Percentiles rank a stretch among this genome's conserved stretches.
These are phyloP conservation scores for Ophiodon elongatus DNA, from an alignment of 2,113 vertebrate genomes.

Conservation along the genomic window DNA sequence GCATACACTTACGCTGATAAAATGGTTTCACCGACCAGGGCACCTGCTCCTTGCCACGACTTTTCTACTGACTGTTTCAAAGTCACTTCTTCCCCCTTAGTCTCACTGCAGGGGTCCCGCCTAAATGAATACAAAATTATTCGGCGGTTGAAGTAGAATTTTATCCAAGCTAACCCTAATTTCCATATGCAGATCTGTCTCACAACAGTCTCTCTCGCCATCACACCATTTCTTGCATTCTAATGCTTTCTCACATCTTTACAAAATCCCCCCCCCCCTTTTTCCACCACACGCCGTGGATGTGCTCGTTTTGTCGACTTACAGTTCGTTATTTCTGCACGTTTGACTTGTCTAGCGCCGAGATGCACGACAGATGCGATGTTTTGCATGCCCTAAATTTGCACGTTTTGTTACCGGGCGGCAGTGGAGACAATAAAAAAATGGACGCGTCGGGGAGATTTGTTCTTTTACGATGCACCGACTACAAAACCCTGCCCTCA, in stretches of 20 bases:
- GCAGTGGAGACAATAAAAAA: slow-evolving; percentile 63
- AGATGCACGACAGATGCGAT: slow-evolving; percentile 31
- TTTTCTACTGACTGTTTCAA: not conserved
- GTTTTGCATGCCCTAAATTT: slow-evolving; percentile 57
- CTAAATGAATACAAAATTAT: slow-evolving; percentile 86
- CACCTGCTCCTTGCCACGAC: slow-evolving; percentile 4
- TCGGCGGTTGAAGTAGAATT: slow-evolving; percentile 90
- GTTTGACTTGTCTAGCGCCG: slow-evolving; percentile 42
- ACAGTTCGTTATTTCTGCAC: slow-evolving; percentile 56
- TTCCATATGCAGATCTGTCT: slow-evolving; percentile 99
- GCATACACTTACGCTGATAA: not conserved
- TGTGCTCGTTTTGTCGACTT: slow-evolving; percentile 61
- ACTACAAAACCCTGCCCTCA: slow-evolving; percentile 39
- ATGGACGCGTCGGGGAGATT: slow-evolving; percentile 61
- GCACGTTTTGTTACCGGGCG: slow-evolving; percentile 61
- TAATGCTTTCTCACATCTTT: slow-evolving; percentile 86
- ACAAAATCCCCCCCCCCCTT: slow-evolving; percentile 67
- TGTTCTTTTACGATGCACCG: slow-evolving; percentile 35
- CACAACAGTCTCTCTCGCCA: slow-evolving; percentile 88
- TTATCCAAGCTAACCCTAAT: slow-evolving; percentile 92
- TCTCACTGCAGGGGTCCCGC: slow-evolving; percentile 62
- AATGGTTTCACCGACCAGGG: not conserved
- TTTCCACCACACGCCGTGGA: slow-evolving; percentile 62
- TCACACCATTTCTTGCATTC: slow-evolving; percentile 92
- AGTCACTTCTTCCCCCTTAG: slow-evolving; percentile 25